Evolutionary conservation across 2,888 invertebrate species (phyloP).

Genomic region (Stenodera caucasica): DNA sequence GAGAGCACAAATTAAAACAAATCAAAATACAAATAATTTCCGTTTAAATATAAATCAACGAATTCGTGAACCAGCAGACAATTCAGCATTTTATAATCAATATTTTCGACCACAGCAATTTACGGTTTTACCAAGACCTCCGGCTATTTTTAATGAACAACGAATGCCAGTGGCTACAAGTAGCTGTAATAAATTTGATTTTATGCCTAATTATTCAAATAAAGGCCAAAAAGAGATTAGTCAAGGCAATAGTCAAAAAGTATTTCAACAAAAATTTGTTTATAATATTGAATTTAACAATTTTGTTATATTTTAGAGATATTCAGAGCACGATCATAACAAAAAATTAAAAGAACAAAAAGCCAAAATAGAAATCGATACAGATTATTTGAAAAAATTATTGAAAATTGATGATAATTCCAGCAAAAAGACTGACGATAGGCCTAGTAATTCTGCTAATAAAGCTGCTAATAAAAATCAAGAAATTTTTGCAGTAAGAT

Average conservation of each 20-base stretch:
- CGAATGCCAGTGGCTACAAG: neutral
- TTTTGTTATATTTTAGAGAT: neutral
- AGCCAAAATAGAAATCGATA: slow-evolving; percentile 33
- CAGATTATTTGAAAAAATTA: slow-evolving; percentile 44
- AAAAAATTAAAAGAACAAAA: slow-evolving; percentile 9
- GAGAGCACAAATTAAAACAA: slow-evolving; percentile 13
- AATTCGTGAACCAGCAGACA: slow-evolving; percentile 6
- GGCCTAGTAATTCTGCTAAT: neutral
- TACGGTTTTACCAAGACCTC: neutral
- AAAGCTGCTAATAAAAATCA: neutral
- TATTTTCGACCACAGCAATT: neutral
- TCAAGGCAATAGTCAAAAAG: neutral
- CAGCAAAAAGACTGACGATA: neutral
- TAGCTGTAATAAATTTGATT: neutral
- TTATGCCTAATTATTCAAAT: neutral
- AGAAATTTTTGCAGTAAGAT: slow-evolving; percentile 1
- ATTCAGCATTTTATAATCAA: neutral
- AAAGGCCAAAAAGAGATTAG: neutral
- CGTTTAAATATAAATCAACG: neutral
- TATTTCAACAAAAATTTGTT: too few relatives aligned
- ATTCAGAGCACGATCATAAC: neutral
- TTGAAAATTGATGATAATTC: slow-evolving; percentile 38
- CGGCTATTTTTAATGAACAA: slow-evolving; percentile 1
- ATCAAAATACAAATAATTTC: slow-evolving; percentile 8
- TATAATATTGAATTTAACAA: neutral